Evolutionary conservation across 2,113 vertebrate species (phyloP).

Genomic region (Cochlearius cochlearius): DNA sequence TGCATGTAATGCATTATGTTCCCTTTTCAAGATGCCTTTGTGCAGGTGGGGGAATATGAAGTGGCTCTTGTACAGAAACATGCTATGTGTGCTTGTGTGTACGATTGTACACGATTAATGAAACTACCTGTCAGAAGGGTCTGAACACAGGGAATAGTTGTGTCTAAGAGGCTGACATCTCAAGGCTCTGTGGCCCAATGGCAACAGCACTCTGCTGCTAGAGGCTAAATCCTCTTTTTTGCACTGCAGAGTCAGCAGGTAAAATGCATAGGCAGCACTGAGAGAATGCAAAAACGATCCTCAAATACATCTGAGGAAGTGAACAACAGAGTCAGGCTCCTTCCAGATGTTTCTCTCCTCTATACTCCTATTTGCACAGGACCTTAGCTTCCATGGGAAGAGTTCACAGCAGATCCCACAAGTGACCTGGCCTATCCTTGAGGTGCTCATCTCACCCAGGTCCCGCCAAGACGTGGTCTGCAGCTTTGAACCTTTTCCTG

Average conservation of each 20-base stretch:
- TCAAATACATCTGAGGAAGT: background rate
- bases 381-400: background rate
- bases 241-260: background rate
- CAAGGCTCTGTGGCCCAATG: background rate
- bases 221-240: background rate
- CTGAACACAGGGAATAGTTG: background rate
- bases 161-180: background rate
- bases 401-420: background rate
- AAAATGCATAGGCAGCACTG: background rate
- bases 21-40: background rate
- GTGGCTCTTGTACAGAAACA: background rate
- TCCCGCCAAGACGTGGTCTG: fast-evolving
- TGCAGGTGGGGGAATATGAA: background rate
- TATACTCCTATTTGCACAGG: background rate
- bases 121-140: background rate
- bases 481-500: background rate
- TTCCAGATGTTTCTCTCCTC: background rate
- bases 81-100: background rate
- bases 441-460: background rate
- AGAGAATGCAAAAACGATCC: background rate
- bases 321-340: background rate
- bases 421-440: background rate
- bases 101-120: background rate
- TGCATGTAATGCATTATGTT: background rate
- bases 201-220: background rate